A percentile compares a stretch with the other conserved stretches of the same genome.
phyloP scores from a whole-genome alignment of 2,797 vertebrate species.

The Thaleichthys pacificus region DNA sequence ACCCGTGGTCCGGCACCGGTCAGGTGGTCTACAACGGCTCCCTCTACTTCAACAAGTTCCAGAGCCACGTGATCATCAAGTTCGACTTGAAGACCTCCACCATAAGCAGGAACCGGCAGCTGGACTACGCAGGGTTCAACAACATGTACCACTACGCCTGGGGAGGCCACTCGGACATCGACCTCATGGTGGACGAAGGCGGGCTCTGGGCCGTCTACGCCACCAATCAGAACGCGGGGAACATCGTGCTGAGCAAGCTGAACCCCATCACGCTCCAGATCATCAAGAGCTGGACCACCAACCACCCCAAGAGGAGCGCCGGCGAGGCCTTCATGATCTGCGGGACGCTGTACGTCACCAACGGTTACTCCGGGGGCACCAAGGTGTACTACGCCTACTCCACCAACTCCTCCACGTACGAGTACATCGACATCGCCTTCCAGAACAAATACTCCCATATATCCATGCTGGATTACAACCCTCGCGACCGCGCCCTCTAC shows the following conservation, averaged over 20 bases:
- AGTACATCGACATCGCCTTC: constrained; percentile 97
- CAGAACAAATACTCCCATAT: constrained; percentile 97
- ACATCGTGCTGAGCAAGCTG: constrained; percentile 95
- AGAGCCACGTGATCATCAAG: constrained; percentile 96
- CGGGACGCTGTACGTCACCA: constrained; percentile 95
- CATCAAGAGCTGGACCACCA: constrained; percentile 93
- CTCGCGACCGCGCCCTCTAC: constrained; percentile 92
- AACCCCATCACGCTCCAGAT: constrained; percentile 92
- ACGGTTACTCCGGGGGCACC: constrained; percentile 93
- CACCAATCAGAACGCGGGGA: constrained; percentile 97
- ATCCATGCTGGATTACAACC: constrained; percentile 99
- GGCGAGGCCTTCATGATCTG: constrained; percentile 99
- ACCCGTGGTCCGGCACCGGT: constrained; percentile 95
- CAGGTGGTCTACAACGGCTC: constrained; percentile 99
- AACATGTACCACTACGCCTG: constrained; percentile 97
- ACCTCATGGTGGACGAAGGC: constrained; percentile 96
- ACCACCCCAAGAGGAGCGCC: constrained; percentile 94
- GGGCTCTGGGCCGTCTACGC: constrained; percentile 97
- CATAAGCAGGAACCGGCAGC: constrained; percentile 91
- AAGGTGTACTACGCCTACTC: constrained; percentile 98
- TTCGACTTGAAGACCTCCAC: constrained; percentile 93
- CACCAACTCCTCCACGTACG: constrained; percentile 97
- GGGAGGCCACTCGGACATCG: constrained; percentile 97
- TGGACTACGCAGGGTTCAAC: constrained; percentile 94
- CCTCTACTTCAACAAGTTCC: constrained; percentile 99